phyloP scores from a whole-genome alignment of 2,113 vertebrate genomes.

The Antechinus stuartii region DNA sequence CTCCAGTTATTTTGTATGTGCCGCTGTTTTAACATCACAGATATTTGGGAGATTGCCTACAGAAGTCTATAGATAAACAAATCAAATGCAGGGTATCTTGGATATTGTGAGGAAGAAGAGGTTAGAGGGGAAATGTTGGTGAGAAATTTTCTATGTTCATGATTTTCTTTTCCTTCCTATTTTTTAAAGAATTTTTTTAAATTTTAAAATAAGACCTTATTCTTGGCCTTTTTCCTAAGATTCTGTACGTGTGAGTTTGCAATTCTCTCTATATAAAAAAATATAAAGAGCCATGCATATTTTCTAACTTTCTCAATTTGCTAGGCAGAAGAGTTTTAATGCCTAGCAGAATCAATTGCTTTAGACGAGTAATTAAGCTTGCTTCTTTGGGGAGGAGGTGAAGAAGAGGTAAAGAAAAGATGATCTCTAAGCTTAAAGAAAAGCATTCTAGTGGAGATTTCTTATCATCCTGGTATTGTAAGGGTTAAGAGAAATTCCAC shows the following conservation, averaged over 20 bases:
- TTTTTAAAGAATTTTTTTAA: not conserved
- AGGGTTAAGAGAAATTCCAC: conserved; percentile 75
- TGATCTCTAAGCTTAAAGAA: conserved; percentile 16
- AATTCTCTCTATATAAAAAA: conserved; percentile 53
- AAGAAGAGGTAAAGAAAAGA: not conserved
- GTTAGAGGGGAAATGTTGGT: conserved; percentile 27
- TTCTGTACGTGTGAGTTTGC: not conserved
- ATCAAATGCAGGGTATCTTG: conserved; percentile 36
- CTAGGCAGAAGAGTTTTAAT: conserved; percentile 35
- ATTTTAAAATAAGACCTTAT: not conserved
- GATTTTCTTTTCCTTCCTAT: conserved; percentile 55
- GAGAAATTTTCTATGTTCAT: conserved; percentile 39
- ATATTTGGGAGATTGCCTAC: conserved; percentile 60
- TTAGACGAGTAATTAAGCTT: conserved; percentile 50
- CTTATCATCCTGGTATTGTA: not conserved
- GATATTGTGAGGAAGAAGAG: conserved; percentile 47
- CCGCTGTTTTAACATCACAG: conserved; percentile 53
- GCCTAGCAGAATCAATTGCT: conserved; percentile 53
- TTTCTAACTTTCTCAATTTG: conserved; percentile 57
- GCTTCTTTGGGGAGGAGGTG: conserved; percentile 52
- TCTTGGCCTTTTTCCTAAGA: not conserved
- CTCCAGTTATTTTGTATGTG: conserved; percentile 61
- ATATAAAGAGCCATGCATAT: conserved; percentile 45
- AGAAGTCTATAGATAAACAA: conserved; percentile 66
- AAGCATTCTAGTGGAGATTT: conserved; percentile 37